Percentiles rank a stretch among this genome's conserved stretches.
phyloP scores from a whole-genome alignment of 2,888 invertebrate species.

The Tholera decimalis region DNA sequence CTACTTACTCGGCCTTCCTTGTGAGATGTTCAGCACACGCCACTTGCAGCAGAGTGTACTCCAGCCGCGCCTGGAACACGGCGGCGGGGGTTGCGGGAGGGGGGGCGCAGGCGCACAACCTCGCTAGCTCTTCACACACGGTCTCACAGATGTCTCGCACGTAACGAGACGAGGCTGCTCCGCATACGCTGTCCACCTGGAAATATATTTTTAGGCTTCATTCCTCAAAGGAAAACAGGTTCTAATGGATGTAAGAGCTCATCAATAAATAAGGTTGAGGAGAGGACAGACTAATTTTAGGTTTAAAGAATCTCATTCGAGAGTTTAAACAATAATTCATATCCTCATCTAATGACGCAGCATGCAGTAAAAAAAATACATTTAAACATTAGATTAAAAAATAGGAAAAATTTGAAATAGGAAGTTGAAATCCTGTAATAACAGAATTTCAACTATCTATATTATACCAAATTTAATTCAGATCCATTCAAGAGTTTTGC shows the following conservation, averaged over 20 bases:
- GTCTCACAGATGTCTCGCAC: constrained; percentile 96
- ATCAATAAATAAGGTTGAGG: not conserved
- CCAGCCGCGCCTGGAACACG: constrained; percentile 95
- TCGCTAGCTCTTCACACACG: constrained; percentile 97
- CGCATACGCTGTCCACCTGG: constrained; percentile 94
- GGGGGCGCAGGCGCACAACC: constrained; percentile 93
- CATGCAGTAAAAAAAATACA: too few species aligned
- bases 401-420: too few species aligned
- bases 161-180: constrained; percentile 94
- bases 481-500: too few species aligned
- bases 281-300: too few species aligned
- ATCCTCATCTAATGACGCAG: too few species aligned
- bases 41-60: constrained; percentile 80
- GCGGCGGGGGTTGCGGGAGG: constrained; percentile 91
- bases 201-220: not conserved
- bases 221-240: not conserved
- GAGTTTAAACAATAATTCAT: too few species aligned
- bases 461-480: too few species aligned
- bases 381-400: too few species aligned
- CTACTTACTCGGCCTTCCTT: constrained; percentile 83
- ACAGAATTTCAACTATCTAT: too few species aligned
- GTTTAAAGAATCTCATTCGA: too few species aligned
- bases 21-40: constrained; percentile 84
- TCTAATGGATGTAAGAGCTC: not conserved
- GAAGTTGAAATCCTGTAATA: too few species aligned